These are phyloP conservation scores for Aelia acuminata DNA, from an alignment of 2,888 invertebrate genomes.

Conservation along the genomic window DNA sequence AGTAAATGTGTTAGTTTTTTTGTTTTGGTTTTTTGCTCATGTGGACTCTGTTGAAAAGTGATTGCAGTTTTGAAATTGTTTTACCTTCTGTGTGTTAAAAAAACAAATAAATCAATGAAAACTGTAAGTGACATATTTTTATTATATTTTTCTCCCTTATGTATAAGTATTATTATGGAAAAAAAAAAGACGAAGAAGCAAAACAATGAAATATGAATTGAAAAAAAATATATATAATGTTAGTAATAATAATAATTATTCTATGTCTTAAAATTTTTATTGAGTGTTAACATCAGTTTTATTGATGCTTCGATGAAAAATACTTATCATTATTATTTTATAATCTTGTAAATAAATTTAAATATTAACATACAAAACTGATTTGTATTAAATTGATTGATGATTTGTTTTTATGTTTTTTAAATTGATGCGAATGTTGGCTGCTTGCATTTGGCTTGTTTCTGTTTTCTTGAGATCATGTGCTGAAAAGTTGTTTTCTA, in stretches of 20 bases:
- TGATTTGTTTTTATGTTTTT: not conserved
- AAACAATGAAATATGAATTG: too few species aligned
- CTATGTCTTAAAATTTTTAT: not conserved
- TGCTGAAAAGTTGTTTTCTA: constrained; percentile 47
- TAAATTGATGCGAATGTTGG: not conserved
- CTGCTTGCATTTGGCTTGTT: constrained; percentile 46
- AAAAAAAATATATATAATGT: too few species aligned
- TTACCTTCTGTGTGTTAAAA: not conserved
- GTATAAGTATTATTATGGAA: too few species aligned
- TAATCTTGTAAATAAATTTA: not conserved
- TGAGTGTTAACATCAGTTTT: not conserved
- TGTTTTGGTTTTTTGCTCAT: not conserved
- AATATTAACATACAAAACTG: not conserved
- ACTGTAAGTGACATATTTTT: not conserved
- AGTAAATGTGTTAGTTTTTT: constrained; percentile 43
- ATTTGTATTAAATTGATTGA: not conserved
- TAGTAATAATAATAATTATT: not conserved
- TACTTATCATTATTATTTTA: not conserved
- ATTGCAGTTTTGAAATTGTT: constrained; percentile 15
- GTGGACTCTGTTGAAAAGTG: constrained; percentile 16
- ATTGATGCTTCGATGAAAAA: not conserved
- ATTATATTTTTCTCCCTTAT: not conserved
- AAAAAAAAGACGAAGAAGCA: too few species aligned
- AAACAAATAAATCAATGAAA: not conserved
- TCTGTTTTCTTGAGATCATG: constrained; percentile 43